Base-by-base conservation (phyloP, 2,888 invertebrate genomes). In the Temnothorax unifasciatus region DNA sequence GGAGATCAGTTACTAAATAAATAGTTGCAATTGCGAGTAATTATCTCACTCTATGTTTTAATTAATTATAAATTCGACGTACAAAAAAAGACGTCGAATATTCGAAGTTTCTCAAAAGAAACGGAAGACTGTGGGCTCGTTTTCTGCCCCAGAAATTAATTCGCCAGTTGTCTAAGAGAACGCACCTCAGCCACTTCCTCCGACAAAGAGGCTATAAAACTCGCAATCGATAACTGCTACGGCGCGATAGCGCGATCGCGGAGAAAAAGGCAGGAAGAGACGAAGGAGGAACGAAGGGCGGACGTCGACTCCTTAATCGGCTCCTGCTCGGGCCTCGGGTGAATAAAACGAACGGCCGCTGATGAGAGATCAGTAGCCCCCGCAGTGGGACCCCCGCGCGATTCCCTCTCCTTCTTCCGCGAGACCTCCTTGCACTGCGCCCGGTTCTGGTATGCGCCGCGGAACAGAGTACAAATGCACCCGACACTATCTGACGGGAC, bases 381-480 rank as follows among this genome's bases (percentile, higher is more conserved):
- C 15, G 61, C 44, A 25, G 41, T 52, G 64, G 64, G 25, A 59
- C 52, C 44, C 18, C 57, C 47, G 59, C 15, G 64, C 57, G 34
- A 47, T 29, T 79, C 38, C 57, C 44, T 21, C 29, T 44, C 13
- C 38, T 21, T 15, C 34, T 18, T 44, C 47, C 57, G 44, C 25
- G 64, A 76, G 18, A 54, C 3, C 47, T n/a, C 38, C 41, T 61
- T 50, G 81, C 52, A n/a, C 68, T 15, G 83, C 77, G 86, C 83
- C 76, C 15, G 86, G 82, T 88, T 88, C 87, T 88, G 89, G 89
- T 89, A 88, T 90, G 86, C 86, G 73, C 66, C 52, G 85, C 86
- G 85, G 87, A 90, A 89, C 85, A 85, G 88, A 87, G 89, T 89
- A 87, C 87, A 88, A 85, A 84, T 82, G 84, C 88, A 88, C 85